Evolutionary conservation across 2,888 invertebrate species (phyloP).

Genomic region (Pterostichus madidus): DNA sequence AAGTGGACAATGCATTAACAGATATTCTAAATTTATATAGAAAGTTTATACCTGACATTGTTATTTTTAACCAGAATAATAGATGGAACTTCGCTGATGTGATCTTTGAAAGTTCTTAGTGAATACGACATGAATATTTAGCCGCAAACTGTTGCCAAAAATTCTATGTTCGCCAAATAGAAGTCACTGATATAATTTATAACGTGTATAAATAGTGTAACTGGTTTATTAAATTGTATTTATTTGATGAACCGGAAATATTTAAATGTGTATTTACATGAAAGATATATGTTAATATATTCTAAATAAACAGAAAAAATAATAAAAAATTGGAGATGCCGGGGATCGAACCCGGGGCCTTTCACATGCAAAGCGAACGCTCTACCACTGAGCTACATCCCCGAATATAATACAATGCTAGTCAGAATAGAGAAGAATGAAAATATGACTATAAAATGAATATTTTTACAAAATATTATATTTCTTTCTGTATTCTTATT

Average conservation of each 20-base stretch:
- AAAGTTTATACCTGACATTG: conserved; percentile 1
- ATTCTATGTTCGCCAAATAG: conserved; percentile 47
- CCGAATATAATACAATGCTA: conserved; percentile 72
- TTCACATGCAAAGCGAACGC: conserved; percentile 99
- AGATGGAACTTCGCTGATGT: conserved; percentile 58
- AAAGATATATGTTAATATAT: neutral
- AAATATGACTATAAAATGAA: neutral
- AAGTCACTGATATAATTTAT: conserved; percentile 41
- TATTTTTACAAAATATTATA: neutral
- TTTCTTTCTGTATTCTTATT: neutral
- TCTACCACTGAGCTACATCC: conserved; percentile 99
- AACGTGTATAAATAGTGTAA: conserved; percentile 28
- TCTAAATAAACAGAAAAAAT: conserved; percentile 68
- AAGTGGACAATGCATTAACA: neutral
- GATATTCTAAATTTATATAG: neutral
- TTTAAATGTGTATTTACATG: conserved; percentile 3
- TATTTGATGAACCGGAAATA: conserved; percentile 30
- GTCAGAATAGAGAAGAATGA: neutral
- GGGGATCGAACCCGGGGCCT: conserved; percentile 99
- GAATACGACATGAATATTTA: conserved; percentile 62
- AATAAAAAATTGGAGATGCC: conserved; percentile 88
- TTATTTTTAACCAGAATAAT: conserved; percentile 18
- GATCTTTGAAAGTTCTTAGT: conserved; percentile 58
- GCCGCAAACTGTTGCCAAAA: conserved; percentile 60
- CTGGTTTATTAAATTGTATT: conserved; percentile 22